Evolutionary conservation across 1,140 invertebrate species (phyloP).

Genomic region (Bicyclus anynana): DNA sequence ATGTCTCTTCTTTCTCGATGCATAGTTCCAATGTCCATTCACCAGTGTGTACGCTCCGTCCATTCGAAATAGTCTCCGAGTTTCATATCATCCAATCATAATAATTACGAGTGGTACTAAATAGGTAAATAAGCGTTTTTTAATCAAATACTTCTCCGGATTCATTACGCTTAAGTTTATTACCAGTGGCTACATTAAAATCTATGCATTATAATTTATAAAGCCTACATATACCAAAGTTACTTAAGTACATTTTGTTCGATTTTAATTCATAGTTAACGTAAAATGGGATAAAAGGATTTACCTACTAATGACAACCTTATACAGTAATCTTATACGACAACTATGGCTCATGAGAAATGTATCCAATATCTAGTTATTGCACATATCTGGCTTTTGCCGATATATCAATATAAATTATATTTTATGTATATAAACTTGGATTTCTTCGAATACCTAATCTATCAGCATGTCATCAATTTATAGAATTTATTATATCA

Average conservation of each 20-base stretch:
- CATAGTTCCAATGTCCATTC: too few relatives aligned
- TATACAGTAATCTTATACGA: slow-evolving; percentile 44
- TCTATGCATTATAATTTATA: slow-evolving; percentile 75
- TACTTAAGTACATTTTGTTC: slow-evolving; percentile 76
- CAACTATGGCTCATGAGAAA: slow-evolving; percentile 35
- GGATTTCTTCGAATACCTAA: background rate
- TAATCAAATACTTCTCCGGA: slow-evolving; percentile 59
- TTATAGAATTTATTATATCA: background rate
- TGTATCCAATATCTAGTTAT: slow-evolving; percentile 39
- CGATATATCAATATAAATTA: slow-evolving; percentile 27
- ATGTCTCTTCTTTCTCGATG: slow-evolving; percentile 24
- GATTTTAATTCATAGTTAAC: slow-evolving; percentile 55
- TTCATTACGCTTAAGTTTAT: slow-evolving; percentile 60
- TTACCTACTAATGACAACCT: slow-evolving; percentile 57
- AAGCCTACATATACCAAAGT: slow-evolving; percentile 71
- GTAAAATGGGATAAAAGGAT: slow-evolving; percentile 51
- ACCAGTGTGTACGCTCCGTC: slow-evolving; percentile 40
- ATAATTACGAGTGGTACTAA: slow-evolving; percentile 56
- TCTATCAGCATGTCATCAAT: background rate
- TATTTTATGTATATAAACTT: slow-evolving; percentile 17
- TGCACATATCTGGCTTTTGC: slow-evolving; percentile 36
- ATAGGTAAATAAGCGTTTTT: slow-evolving; percentile 59
- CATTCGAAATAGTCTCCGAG: slow-evolving; percentile 20
- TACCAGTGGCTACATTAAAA: slow-evolving; percentile 60
- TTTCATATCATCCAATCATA: slow-evolving; percentile 32